Base-by-base conservation (phyloP, 2,113 vertebrate species). In the Trematomus loennbergii region DNA sequence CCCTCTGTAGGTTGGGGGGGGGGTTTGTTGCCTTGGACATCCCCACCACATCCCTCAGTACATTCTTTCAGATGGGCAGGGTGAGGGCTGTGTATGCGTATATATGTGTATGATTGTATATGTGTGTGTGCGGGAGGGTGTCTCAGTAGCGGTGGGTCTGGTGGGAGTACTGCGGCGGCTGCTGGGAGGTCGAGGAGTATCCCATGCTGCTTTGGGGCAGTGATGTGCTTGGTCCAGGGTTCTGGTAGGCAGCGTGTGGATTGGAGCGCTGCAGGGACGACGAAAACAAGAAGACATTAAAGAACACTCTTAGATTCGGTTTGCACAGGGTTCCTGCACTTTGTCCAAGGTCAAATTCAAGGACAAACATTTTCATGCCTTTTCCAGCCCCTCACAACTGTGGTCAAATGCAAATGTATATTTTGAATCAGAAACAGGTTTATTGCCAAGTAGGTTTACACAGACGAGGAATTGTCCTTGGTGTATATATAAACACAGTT, bases 121-220 rank as follows among this genome's bases (percentile, higher is more conserved):
- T 72, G 63, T 45, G 49, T 76, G 55, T 43, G 49, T 25, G 40
- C 58, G 13, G 88, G 92, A 57, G 72, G 50, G 45, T n/a, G 81
- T 89, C 93, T 99, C 96, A 99, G 97, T 98, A 99, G 95, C 98
- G 97, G 82, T 98, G 98, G 4, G 96, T 97, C 93, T 99, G 98
- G 86, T 99, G 98, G 9, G 98, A 99, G 97, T 99, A 99, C 96
- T 99, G 98, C 83, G 98, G 98, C 40, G 97, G 98, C 96, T 98
- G 98, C 96, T 99, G 98, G 95, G 98, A 99, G 97, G 98, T 99
- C 98, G 98, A 89, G 96, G 98, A 99, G 93, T 99, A 99, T 85
- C 97, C 98, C 97, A 99, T 98, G 97, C 97, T 99, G 97, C 96
- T 99, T 94, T 99, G 98, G 85, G 98, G 98, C 96, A 99, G 97